These are phyloP conservation scores for Alectura lathami DNA, from an alignment of 2,113 vertebrate species.

Conservation along the genomic window DNA sequence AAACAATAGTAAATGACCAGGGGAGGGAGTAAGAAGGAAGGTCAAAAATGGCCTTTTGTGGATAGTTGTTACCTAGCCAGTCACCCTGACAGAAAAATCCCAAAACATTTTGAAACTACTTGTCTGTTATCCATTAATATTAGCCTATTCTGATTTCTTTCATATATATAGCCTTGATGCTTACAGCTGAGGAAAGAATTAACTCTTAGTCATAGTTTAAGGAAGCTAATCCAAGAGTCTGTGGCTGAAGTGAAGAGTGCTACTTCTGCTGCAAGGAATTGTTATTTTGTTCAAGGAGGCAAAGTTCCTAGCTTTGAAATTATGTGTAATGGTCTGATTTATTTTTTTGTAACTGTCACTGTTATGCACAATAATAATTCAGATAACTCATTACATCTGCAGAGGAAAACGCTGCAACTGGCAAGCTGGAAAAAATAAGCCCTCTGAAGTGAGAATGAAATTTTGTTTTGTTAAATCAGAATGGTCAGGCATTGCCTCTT, in stretches of 20 bases:
- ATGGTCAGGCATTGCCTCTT: background rate
- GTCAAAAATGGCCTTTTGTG: background rate
- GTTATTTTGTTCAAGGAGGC: background rate
- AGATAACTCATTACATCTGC: background rate
- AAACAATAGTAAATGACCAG: background rate
- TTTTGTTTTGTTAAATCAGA: background rate
- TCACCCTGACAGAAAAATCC: background rate
- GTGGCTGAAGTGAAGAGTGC: background rate
- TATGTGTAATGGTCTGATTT: background rate
- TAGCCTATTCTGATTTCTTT: background rate
- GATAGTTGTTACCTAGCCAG: background rate
- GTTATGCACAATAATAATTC: background rate
- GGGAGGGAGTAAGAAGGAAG: background rate
- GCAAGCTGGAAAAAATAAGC: background rate
- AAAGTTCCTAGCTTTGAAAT: background rate
- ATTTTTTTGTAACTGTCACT: background rate
- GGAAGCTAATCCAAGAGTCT: background rate
- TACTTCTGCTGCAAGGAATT: background rate
- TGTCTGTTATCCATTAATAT: background rate
- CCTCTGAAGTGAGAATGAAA: background rate
- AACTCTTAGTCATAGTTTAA: background rate
- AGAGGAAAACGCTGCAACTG: background rate
- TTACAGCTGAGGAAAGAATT: background rate
- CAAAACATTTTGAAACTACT: background rate
- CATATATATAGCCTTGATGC: background rate